These are phyloP conservation scores for Amyelois transitella DNA, from an alignment of 1,140 invertebrate genomes.

Conservation along the genomic window DNA sequence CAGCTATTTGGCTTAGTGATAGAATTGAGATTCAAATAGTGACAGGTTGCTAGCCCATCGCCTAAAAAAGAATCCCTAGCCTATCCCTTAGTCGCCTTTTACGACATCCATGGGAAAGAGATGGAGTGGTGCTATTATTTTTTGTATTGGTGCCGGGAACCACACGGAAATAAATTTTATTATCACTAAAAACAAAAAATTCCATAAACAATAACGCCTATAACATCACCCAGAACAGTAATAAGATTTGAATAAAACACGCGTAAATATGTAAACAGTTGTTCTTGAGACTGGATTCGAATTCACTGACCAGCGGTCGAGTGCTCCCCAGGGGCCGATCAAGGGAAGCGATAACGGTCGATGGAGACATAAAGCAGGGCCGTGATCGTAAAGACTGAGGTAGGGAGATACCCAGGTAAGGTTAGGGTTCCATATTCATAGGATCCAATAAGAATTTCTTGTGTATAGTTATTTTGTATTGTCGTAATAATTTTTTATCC, in stretches of 20 bases:
- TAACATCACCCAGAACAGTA: constrained; percentile 3
- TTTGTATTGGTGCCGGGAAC: too few species aligned
- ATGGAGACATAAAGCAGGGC: constrained; percentile 10
- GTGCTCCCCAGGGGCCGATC: background rate
- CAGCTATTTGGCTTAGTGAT: too few species aligned
- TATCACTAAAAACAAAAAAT: background rate
- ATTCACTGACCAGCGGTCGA: constrained; percentile 4
- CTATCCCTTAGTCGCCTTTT: too few species aligned
- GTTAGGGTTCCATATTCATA: background rate
- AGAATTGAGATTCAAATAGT: too few species aligned
- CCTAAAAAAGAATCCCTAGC: too few species aligned
- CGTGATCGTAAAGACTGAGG: constrained; percentile 4
- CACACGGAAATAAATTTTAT: background rate
- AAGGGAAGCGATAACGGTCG: constrained; percentile 3
- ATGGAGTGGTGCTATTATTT: too few species aligned
- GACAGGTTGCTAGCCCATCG: too few species aligned
- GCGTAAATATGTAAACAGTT: background rate
- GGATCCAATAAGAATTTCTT: too few species aligned
- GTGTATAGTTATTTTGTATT: too few species aligned
- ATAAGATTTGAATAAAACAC: constrained; percentile 6
- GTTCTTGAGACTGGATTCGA: background rate
- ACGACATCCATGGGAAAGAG: too few species aligned
- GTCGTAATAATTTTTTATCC: too few species aligned
- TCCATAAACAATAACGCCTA: constrained; percentile 4
- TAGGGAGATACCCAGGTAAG: constrained; percentile 3